Evolutionary conservation across 2,113 vertebrate species (phyloP), one percentile per base, ranked within the genome.

Genomic region (Gymnorhina tibicen): DNA sequence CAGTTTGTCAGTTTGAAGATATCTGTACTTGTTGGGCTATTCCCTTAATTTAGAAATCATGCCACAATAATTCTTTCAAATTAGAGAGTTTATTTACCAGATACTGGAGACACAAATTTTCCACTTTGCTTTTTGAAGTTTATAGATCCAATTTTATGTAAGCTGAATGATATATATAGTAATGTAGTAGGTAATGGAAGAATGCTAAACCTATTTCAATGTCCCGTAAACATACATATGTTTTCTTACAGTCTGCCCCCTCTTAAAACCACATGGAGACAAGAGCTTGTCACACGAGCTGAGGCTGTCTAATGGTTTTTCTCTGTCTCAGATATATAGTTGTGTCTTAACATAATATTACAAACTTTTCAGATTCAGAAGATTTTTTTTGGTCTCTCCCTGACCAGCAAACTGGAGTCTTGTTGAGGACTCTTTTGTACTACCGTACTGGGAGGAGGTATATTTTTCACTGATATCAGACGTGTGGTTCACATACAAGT

Each of bases 191-290:
- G 8, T 39, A 55, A 52, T 11, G 58, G 35, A 77, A n/a, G 15
- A 87, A 52, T 63, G 19, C 11, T 37, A 16, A 68, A 59, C 11
- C 42, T 87, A 52, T 62, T 87, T 88, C 55, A 32, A 28, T 53
- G 20, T 68, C 28, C 19, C 17, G 28, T 72, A 70, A 79, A 63
- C 3, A 1, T 19, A 35, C 0, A 0, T 42, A 8, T 41, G 4
- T 79, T 84, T 85, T 69, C 17, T 79, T 83, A 39, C 41, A 73
- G 12, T 46, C 42, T 85, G 24, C 37, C 8, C 13, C 3, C 16
- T 83, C 27, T 59, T 60, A 26, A 50, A 82, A 55, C 58, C 5
- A 1, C 14, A 2, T 27, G 32, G 39, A 81, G 33, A 23, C 13
- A 30, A 56, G 23, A 2, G 5, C 37, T 90, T 86, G 42, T 67